A percentile compares a stretch with the other conserved stretches of the same genome.
Conservation (phyloP, 1,140 invertebrate species). For the Sitodiplosis mosellana region DNA sequence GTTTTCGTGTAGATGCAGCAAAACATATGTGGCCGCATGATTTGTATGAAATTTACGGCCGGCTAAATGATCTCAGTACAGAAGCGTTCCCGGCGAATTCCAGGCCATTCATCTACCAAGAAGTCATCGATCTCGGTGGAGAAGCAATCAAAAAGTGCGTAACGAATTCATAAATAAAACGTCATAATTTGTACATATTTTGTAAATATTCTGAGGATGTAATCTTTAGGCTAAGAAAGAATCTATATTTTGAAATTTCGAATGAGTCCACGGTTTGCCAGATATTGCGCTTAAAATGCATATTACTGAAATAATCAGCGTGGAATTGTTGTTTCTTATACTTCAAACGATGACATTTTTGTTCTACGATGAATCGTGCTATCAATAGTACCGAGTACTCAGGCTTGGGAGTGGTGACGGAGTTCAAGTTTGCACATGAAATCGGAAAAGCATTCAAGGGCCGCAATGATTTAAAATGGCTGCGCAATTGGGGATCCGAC, state of each 20-base stretch:
- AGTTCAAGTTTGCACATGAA: constrained; percentile 44
- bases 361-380: too few relatives aligned
- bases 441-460: constrained; percentile 27
- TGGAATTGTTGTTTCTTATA: too few relatives aligned
- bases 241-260: too few relatives aligned
- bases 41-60: constrained; percentile 36
- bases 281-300: too few relatives aligned
- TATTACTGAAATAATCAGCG: too few relatives aligned
- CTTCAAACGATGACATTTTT: too few relatives aligned
- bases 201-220: background rate
- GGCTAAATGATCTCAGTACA: constrained; percentile 38
- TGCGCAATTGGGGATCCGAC: constrained; percentile 31
- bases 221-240: too few relatives aligned
- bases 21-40: constrained; percentile 74
- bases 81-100: constrained; percentile 33
- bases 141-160: constrained; percentile 34
- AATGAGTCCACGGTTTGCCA: too few relatives aligned
- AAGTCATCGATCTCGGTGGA: constrained; percentile 67
- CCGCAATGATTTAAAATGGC: constrained; percentile 3
- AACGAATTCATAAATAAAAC: too few relatives aligned
- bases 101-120: constrained; percentile 53
- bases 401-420: constrained; percentile 45
- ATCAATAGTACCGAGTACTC: constrained; percentile 36
- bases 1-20: constrained; percentile 37
- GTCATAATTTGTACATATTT: background rate